Conservation (phyloP, 1,140 invertebrate species). For the Bathynomus jamesi region DNA sequence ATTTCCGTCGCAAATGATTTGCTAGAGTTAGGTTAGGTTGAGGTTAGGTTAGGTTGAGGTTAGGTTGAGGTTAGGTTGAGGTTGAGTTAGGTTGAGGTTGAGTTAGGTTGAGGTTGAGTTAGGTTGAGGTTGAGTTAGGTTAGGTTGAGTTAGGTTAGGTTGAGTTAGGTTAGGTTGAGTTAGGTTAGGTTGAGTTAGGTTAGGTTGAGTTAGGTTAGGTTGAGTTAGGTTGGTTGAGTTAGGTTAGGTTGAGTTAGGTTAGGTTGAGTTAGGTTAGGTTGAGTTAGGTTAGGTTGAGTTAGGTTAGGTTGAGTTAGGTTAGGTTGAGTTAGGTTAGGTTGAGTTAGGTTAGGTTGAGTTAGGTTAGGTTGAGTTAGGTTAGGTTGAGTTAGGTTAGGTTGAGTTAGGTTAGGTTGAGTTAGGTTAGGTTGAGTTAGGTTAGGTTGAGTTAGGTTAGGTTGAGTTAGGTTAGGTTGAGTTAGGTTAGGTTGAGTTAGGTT, state of each 20-base stretch:
- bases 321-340: not conserved
- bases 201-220: constrained; percentile 14
- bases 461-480: constrained; percentile 10
- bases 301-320: not conserved
- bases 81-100: too few relatives aligned
- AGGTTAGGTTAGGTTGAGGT: too few relatives aligned
- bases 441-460: constrained; percentile 5
- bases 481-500: constrained; percentile 1
- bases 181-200: constrained; percentile 15
- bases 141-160: constrained; percentile 16
- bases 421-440: constrained; percentile 6
- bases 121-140: too few relatives aligned
- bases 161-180: constrained; percentile 15
- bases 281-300: not conserved
- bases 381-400: constrained; percentile 1
- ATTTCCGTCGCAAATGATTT: too few relatives aligned
- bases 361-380: not conserved
- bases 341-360: not conserved
- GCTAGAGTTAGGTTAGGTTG: too few relatives aligned
- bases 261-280: not conserved
- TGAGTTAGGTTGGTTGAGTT: too few relatives aligned
- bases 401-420: constrained; percentile 4
- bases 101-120: too few relatives aligned
- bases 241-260: not conserved
- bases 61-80: too few relatives aligned